phyloP scores from a whole-genome alignment of 2,888 invertebrate species.

The Volucella inflata region DNA sequence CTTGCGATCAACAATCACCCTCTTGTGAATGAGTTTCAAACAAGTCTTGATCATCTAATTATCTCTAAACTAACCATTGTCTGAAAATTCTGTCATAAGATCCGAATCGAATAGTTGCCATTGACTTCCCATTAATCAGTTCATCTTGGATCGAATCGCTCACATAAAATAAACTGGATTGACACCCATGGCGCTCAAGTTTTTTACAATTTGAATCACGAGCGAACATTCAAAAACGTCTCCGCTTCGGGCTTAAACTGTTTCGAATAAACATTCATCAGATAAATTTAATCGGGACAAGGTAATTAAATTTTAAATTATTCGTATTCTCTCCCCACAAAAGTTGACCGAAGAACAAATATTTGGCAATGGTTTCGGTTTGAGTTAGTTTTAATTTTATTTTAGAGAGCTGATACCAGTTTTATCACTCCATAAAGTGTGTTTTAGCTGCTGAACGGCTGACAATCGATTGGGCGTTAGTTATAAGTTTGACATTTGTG shows the following conservation, averaged over 20 bases:
- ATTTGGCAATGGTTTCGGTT: not conserved
- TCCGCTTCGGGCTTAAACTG: conserved; percentile 29
- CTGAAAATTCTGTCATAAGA: not conserved
- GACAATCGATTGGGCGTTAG: conserved; percentile 2
- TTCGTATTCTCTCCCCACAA: not conserved
- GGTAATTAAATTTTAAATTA: conserved; percentile 47
- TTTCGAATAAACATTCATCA: conserved; percentile 36
- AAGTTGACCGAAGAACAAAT: not conserved
- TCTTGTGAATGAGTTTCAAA: too few species aligned
- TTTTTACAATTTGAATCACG: conserved; percentile 8
- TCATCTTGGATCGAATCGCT: conserved; percentile 6
- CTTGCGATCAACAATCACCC: too few species aligned
- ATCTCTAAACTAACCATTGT: too few species aligned
- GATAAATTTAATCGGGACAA: conserved; percentile 47
- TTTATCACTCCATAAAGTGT: too few species aligned
- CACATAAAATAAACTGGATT: conserved; percentile 23
- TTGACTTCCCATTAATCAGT: not conserved
- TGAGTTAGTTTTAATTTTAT: not conserved
- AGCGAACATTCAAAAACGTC: conserved; percentile 2
- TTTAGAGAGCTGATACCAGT: not conserved
- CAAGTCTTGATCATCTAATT: too few species aligned
- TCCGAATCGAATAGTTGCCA: too few species aligned
- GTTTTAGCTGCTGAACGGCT: not conserved
- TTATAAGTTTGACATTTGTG: not conserved
- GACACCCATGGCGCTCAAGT: conserved; percentile 7